Evolutionary conservation across 2,797 vertebrate species (phyloP).

Genomic region (Amphiprion clarkii): DNA sequence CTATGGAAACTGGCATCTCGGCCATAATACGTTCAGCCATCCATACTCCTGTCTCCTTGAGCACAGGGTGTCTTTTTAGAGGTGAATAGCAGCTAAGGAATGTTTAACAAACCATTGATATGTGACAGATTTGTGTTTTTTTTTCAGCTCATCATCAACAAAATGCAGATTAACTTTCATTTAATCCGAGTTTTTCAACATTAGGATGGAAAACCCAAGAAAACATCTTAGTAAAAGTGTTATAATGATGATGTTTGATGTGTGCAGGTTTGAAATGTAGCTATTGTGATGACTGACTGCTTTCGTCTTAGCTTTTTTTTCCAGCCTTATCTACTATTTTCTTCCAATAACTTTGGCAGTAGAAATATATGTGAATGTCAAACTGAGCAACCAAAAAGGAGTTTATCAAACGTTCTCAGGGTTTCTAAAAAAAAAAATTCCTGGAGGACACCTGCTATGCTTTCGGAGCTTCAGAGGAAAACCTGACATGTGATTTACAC

Average conservation of each 20-base stretch:
- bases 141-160: conserved; percentile 32
- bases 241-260: conserved; percentile 5
- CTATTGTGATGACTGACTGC: background rate
- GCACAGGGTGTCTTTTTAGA: conserved; percentile 60
- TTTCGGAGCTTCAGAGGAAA: conserved; percentile 51
- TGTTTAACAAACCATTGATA: conserved; percentile 63
- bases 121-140: conserved; percentile 52
- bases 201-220: background rate
- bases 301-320: background rate
- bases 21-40: conserved; percentile 81
- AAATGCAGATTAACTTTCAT: conserved; percentile 12
- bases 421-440: background rate
- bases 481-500: conserved; percentile 62
- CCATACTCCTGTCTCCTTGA: conserved; percentile 69
- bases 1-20: conserved; percentile 74
- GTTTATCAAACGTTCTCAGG: conserved; percentile 12
- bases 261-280: background rate
- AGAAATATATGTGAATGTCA: background rate
- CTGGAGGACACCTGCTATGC: conserved; percentile 55
- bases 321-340: background rate
- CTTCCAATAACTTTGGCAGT: background rate
- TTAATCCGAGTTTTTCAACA: conserved; percentile 6
- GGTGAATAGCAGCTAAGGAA: conserved; percentile 68
- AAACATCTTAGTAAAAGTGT: conserved; percentile 19
- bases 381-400: background rate